Percentiles rank a stretch among this genome's conserved stretches.
Evolutionary conservation across 2,113 vertebrate species (phyloP).

Genomic region (Thymallus thymallus): DNA sequence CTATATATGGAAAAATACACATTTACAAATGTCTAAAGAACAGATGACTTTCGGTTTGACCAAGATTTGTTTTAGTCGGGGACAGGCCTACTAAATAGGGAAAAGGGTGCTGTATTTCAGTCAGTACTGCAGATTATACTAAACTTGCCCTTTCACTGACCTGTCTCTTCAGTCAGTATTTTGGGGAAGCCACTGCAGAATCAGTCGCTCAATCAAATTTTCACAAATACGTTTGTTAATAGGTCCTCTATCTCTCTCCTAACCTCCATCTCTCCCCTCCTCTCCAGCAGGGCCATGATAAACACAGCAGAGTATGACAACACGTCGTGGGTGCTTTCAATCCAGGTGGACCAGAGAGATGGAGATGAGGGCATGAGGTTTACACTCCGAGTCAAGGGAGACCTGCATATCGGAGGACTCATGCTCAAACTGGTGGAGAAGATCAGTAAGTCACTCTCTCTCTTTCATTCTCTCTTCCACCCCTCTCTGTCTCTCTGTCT

Average conservation of each 20-base stretch:
- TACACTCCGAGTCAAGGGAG: slow-evolving; percentile 81
- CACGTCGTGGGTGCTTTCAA: slow-evolving; percentile 85
- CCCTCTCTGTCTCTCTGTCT: too few relatives aligned
- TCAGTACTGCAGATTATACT: slow-evolving; percentile 5
- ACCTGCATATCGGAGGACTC: slow-evolving; percentile 91
- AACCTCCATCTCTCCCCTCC: too few relatives aligned
- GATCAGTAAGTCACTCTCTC: slow-evolving; percentile 83
- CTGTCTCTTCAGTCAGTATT: too few relatives aligned
- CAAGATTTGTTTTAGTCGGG: too few relatives aligned
- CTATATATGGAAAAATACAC: too few relatives aligned
- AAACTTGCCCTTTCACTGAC: too few relatives aligned
- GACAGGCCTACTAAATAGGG: too few relatives aligned
- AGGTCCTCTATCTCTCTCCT: slow-evolving; percentile 10
- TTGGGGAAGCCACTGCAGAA: slow-evolving; percentile 2
- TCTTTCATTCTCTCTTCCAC: too few relatives aligned
- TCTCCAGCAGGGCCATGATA: slow-evolving; percentile 68
- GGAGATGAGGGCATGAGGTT: slow-evolving; percentile 67
- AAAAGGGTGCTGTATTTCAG: slow-evolving; percentile 6
- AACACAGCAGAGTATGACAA: slow-evolving; percentile 76
- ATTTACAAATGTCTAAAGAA: too few relatives aligned
- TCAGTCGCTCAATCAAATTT: not conserved
- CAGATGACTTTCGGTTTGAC: too few relatives aligned
- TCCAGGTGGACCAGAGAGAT: slow-evolving; percentile 80
- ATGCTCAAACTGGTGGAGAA: slow-evolving; percentile 94
- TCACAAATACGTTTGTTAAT: not conserved